Base-by-base conservation (phyloP, 2,888 invertebrate genomes). In the Hypomecis punctinalis region DNA sequence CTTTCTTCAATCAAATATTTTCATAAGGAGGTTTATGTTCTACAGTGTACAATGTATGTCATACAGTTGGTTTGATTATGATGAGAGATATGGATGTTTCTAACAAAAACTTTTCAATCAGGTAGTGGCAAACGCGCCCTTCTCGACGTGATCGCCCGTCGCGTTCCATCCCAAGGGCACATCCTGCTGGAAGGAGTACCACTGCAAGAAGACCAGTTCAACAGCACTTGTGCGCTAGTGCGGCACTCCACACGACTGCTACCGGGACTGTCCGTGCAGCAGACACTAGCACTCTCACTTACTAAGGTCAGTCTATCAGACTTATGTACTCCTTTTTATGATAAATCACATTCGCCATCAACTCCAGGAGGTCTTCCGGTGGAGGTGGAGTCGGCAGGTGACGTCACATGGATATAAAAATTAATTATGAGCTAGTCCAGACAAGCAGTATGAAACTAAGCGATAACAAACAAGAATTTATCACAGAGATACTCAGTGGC, bases 61-160 rank as follows among this genome's bases (percentile, higher is more conserved):
- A 2, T 23, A 23, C 3, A 3, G 23, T 3, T 23, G 23, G 3
- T 23, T n/a, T 1, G 23, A 23, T 23, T 23, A 23, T 2, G 3
- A 23, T 23, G 23, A 23, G 3, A 23, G 23, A 23, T 7, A 8
- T 45, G 5, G n/a, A 9, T 5, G 4, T 10, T 5, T 48, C n/a
- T 35, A n/a, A 36, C 5, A 49, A n/a, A 7, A 7, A 9, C 33
- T n/a, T 23, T 52, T 33, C 8, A n/a, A 49, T 46, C 76, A 97
- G 98, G 98, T 10, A 98, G 98, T 75, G 99, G 99, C 0, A 99
- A 99, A 84, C 95, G 98, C 40, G 98, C 98, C 0, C 94, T 99
- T 4, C 92, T 99, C 6, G 99, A 99, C 85, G 98, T 99, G 6
- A 97, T 99, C 62, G 96, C 97, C 0, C 94, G 97, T 13, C 94